These are phyloP conservation scores for Pithys albifrons DNA, from an alignment of 2,113 vertebrate species.

Conservation along the genomic window DNA sequence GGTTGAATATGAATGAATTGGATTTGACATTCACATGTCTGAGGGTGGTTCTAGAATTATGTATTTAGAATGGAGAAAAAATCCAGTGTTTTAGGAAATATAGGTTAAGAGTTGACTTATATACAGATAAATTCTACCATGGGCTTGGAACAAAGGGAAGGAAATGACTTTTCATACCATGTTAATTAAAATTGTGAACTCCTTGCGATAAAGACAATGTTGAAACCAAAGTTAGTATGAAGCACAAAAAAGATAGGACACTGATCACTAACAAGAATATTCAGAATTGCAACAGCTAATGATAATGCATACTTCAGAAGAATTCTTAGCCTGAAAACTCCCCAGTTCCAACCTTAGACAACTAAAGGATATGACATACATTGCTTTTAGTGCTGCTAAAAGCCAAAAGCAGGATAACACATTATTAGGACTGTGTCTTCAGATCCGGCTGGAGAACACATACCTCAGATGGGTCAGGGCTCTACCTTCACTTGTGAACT, in stretches of 20 bases:
- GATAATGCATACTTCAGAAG: not conserved
- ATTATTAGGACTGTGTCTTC: not conserved
- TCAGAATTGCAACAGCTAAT: not conserved
- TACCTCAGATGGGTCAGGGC: not conserved
- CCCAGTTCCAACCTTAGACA: not conserved
- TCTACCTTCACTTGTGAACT: rapidly evolving
- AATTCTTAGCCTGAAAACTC: not conserved
- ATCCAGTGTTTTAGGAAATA: not conserved
- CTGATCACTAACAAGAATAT: not conserved
- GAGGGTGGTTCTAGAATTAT: not conserved
- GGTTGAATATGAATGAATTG: not conserved
- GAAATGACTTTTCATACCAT: not conserved
- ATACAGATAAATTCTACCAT: not conserved
- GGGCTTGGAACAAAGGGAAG: not conserved
- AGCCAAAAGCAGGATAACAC: not conserved
- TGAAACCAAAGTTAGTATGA: not conserved
- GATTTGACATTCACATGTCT: not conserved
- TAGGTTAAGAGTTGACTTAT: not conserved
- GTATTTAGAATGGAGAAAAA: not conserved
- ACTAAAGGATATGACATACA: not conserved
- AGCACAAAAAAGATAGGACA: not conserved
- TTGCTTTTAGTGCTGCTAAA: not conserved
- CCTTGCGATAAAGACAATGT: not conserved
- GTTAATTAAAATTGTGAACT: not conserved
- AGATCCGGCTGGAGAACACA: not conserved